phyloP scores from a whole-genome alignment of 2,797 vertebrate genomes.

The Anolis apletophallus region DNA sequence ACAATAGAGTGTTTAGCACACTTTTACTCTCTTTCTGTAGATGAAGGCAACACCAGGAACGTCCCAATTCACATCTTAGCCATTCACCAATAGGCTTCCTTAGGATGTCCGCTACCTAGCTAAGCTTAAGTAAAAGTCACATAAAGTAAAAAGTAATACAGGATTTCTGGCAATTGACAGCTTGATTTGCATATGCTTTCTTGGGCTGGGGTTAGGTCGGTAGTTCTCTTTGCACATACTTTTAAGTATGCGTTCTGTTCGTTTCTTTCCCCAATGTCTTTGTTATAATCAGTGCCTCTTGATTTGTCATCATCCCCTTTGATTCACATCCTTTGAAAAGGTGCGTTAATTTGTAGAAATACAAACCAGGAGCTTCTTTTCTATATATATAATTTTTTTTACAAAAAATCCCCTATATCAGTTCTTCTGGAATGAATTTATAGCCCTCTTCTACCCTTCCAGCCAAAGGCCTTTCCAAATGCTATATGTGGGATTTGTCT shows the following conservation, averaged over 20 bases:
- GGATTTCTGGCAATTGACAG: background rate
- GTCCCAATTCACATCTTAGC: too few species aligned
- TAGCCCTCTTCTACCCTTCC: conserved; percentile 99
- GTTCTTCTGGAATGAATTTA: conserved; percentile 88
- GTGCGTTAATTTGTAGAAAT: conserved; percentile 53
- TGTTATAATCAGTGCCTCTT: conserved; percentile 20
- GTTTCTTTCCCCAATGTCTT: conserved; percentile 26
- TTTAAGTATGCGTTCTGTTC: background rate
- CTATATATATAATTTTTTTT: too few species aligned
- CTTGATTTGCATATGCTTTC: background rate
- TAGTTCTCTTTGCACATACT: background rate
- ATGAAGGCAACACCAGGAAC: too few species aligned
- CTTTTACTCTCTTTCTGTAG: too few species aligned
- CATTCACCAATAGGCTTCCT: too few species aligned
- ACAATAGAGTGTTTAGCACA: too few species aligned
- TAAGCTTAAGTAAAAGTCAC: background rate
- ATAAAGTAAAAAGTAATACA: background rate
- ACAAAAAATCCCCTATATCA: conserved; percentile 65
- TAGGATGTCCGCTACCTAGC: too few species aligned
- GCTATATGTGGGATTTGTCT: conserved; percentile 99
- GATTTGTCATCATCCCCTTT: conserved; percentile 21
- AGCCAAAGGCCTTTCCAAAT: conserved; percentile 99
- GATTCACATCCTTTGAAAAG: conserved; percentile 23
- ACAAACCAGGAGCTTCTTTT: conserved; percentile 51
- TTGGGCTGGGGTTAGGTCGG: background rate